Conservation (phyloP, 2,113 vertebrate species). For the Rhynchopsitta pachyrhyncha region DNA sequence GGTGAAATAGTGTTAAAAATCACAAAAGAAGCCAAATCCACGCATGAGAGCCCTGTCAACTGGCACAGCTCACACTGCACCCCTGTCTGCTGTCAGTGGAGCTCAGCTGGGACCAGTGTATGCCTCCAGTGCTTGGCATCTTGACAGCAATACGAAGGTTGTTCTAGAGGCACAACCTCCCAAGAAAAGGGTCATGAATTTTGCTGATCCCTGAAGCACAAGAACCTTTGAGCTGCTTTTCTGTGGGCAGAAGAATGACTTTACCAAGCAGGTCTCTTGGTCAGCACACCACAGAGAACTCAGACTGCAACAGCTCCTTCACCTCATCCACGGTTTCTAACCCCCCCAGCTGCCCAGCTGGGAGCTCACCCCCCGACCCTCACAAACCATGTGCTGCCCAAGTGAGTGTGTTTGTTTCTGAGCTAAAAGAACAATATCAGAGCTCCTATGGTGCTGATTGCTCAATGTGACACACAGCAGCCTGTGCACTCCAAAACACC, state of each 20-base stretch:
- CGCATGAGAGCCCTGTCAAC: rapidly evolving
- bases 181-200: not conserved
- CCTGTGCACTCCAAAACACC: rapidly evolving
- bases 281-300: not conserved
- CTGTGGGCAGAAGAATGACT: not conserved
- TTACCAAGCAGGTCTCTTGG: not conserved
- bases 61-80: rapidly evolving
- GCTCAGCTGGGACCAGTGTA: not conserved
- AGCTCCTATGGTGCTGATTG: not conserved
- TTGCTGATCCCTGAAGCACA: not conserved
- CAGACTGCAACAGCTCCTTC: not conserved
- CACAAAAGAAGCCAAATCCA: not conserved
- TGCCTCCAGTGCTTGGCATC: not conserved
- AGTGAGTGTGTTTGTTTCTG: not conserved
- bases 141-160: not conserved
- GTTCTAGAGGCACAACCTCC: not conserved
- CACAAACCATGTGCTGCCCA: not conserved
- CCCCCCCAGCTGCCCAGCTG: rapidly evolving
- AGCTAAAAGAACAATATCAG: not conserved
- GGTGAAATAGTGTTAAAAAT: not conserved
- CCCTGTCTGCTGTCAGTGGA: not conserved
- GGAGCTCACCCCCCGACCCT: not conserved
- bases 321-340: not conserved
- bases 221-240: not conserved
- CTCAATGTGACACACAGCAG: not conserved